Conservation (phyloP, 2,113 vertebrate species). For the Macroglossus sobrinus region DNA sequence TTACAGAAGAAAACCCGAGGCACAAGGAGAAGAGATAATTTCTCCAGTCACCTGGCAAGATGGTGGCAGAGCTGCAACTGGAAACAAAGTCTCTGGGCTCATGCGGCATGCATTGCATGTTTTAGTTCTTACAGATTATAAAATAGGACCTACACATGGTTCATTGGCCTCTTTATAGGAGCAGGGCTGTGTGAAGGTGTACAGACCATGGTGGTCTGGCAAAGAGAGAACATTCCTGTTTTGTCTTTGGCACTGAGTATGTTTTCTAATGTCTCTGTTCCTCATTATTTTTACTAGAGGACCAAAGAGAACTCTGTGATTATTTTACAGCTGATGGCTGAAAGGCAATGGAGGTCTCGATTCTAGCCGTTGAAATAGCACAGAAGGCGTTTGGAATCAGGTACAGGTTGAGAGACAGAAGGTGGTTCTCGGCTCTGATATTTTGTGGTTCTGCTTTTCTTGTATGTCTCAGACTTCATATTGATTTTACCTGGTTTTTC, state of each 20-base stretch:
- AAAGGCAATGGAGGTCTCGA: background rate
- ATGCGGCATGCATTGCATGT: background rate
- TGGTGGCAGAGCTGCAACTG: background rate
- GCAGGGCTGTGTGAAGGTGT: background rate
- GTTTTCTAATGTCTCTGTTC: background rate
- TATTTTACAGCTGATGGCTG: background rate
- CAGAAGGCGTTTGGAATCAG: background rate
- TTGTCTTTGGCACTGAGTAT: background rate
- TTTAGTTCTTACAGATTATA: background rate
- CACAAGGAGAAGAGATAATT: background rate
- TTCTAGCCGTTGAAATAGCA: background rate
- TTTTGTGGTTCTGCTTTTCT: background rate
- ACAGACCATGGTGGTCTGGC: background rate
- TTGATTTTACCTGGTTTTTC: background rate
- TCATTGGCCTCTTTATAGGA: background rate
- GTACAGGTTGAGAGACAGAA: too few relatives aligned
- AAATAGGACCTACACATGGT: background rate
- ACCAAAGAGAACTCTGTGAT: background rate
- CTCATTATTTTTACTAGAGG: background rate
- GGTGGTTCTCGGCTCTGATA: background rate
- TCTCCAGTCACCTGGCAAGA: background rate
- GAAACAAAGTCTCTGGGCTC: background rate
- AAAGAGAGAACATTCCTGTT: background rate
- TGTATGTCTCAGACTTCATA: background rate
- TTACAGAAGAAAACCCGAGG: slow-evolving; percentile 10